Conservation (phyloP, 2,113 vertebrate genomes). For the Etia nguti region DNA sequence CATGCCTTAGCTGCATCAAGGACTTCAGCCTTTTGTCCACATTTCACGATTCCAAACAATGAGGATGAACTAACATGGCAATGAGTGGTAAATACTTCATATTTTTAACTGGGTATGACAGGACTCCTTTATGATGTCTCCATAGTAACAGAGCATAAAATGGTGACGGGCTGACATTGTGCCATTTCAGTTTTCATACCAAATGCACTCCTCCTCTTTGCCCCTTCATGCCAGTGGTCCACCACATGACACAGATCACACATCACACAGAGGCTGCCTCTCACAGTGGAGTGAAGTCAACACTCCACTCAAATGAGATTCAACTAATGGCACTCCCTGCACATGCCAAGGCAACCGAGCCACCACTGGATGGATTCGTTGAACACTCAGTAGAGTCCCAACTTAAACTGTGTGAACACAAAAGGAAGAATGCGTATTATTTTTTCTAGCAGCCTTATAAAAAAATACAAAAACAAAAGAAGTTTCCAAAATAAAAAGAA, state of each 20-base stretch:
- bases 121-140: neutral
- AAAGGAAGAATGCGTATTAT: neutral
- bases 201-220: neutral
- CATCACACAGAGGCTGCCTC: neutral
- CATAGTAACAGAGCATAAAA: neutral
- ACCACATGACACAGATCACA: neutral
- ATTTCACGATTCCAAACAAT: neutral
- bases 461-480: neutral
- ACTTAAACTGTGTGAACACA: neutral
- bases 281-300: neutral
- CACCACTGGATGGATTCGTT: neutral
- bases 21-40: neutral
- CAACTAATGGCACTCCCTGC: neutral
- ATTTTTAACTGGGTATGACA: neutral
- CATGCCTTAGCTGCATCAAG: neutral
- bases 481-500: neutral
- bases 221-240: neutral
- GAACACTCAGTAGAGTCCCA: neutral
- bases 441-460: neutral
- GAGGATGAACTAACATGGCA: neutral
- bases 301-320: neutral
- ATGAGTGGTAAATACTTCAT: neutral
- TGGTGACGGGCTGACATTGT: neutral
- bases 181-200: neutral
- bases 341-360: neutral